Percentiles rank a stretch among this genome's conserved stretches.
These are phyloP conservation scores for Euspilapteryx auroguttella DNA, from an alignment of 2,888 invertebrate genomes.

Conservation along the genomic window DNA sequence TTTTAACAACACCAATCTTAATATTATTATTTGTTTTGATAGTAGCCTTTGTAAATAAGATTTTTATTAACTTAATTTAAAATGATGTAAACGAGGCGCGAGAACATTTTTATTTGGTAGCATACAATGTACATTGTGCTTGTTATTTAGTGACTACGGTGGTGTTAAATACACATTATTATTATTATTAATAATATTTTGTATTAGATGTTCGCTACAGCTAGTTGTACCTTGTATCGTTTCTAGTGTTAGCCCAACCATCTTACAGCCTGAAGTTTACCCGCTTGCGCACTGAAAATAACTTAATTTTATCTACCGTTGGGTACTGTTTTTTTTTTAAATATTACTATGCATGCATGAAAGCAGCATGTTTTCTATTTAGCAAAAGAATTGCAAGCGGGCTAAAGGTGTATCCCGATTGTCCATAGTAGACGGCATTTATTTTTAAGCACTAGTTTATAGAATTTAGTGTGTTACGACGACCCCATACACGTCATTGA, in stretches of 20 bases:
- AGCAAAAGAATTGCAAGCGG: constrained; percentile 7
- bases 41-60: constrained; percentile 49
- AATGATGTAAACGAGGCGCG: no score
- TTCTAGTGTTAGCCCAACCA: no score
- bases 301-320: no score
- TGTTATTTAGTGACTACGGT: constrained; percentile 52
- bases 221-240: constrained; percentile 15
- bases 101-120: no score
- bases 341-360: no score
- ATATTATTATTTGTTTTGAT: constrained; percentile 36
- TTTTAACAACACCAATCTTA: constrained; percentile 18
- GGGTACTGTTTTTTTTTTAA: no score
- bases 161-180: constrained; percentile 29
- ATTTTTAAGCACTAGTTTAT: constrained; percentile 56
- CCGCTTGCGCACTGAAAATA: no score
- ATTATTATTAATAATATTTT: constrained; percentile 33
- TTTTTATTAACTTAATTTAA: constrained; percentile 47
- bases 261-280: no score
- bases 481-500: no score
- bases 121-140: constrained; percentile 32
- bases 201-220: constrained; percentile 21
- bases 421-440: constrained; percentile 49
- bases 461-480: no score
- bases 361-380: no score
- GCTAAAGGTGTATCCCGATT: constrained; percentile 13